Base-by-base conservation (phyloP, 2,797 vertebrate genomes). In the Tauraco hartlaubi region DNA sequence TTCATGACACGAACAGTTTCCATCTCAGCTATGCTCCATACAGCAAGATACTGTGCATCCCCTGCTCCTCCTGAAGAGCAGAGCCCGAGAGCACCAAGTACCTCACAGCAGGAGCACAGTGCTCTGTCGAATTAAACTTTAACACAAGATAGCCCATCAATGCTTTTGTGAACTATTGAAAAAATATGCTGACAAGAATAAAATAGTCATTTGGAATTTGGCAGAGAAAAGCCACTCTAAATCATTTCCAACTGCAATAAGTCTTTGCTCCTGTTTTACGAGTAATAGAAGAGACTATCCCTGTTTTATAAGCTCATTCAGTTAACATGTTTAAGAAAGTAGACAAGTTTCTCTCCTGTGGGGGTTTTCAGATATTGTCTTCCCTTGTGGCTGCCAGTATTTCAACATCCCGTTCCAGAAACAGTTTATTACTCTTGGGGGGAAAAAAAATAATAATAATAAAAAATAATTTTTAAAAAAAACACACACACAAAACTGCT, bases 121-220 rank as follows among this genome's bases (percentile, higher is more conserved):
- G 18, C 66, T 67, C 61, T 44, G n/a, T 19, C 71, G 67, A 71
- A 90, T 74, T 73, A 71, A 79, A 86, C 78, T 72, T 83, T 66
- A 81, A 88, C 51, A 67, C 13, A 49, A 71, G 55, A 84, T 67
- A 90, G 63, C 44, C 48, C 76, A 82, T 33, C 69, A 39, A 9
- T 12, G 54, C 28, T 90, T 82, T 62, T 92, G 88, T 85, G 77
- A 92, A 90, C 59, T 87, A 74, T 3, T 85, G 73, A 87, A 95
- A 95, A 95, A 94, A 81, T 49, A 96, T 6, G 44, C 56, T 93
- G 85, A 73, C 83, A 76, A 94, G 41, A 94, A 90, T 72, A 48
- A 66, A 73, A 52, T 8, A 79, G 43, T 41, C 1, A 51, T 85
- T 67, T 25, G 20, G 59, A 88, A 93, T 87, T 68, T 90, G 61